Evolutionary conservation across 2,888 invertebrate genomes (phyloP).

Genomic region (Chloroclystis v-ata): DNA sequence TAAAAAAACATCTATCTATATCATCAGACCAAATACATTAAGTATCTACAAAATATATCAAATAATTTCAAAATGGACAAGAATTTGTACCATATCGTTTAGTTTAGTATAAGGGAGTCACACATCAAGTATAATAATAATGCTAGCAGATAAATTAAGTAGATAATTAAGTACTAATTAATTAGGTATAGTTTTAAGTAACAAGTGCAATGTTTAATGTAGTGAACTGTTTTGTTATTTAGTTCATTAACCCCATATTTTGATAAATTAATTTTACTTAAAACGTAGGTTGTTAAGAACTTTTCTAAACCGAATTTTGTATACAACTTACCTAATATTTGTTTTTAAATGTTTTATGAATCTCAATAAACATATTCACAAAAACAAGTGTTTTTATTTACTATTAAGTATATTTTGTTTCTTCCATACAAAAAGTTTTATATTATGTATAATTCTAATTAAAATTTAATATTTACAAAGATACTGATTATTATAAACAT

Average conservation of each 20-base stretch:
- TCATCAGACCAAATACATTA: too few species aligned
- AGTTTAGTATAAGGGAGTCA: too few species aligned
- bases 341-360: conserved; percentile 35
- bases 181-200: not conserved
- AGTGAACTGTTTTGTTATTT: not conserved
- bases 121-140: too few species aligned
- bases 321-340: not conserved
- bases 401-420: not conserved
- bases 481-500: not conserved
- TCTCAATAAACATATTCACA: conserved; percentile 33
- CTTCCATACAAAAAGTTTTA: not conserved
- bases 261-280: not conserved
- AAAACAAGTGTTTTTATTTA: not conserved
- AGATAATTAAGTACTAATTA: too few species aligned
- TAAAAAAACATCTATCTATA: too few species aligned
- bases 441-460: not conserved
- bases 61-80: too few species aligned
- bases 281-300: conserved; percentile 9
- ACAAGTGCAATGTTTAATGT: not conserved
- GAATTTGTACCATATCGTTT: too few species aligned
- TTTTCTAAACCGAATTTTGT: not conserved
- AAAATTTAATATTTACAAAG: not conserved
- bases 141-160: too few species aligned
- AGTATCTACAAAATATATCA: too few species aligned
- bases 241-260: not conserved